Evolutionary conservation across 2,113 vertebrate genomes (phyloP), one percentile per base, ranked within the genome.

Genomic region (Calypte anna): DNA sequence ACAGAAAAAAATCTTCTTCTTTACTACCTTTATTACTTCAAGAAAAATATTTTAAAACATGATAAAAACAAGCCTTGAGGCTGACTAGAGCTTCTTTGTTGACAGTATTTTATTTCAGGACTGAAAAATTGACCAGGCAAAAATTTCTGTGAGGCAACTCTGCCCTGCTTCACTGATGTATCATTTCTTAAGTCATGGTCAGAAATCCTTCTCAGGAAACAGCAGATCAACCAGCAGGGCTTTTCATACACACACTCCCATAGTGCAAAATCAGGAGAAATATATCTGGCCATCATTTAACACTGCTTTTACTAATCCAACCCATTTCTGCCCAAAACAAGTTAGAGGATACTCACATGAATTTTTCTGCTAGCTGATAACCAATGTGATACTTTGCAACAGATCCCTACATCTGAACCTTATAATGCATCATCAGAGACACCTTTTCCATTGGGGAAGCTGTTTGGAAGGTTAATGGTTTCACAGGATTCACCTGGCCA

Each of bases 11-110:
- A 23, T 88, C 36, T 63, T 77, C 33, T 74, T 86, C 66, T 83
- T 58, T 53, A 16, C 8, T 59, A 46, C 12, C 3, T 82, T 88
- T 91, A 40, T 77, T 67, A 77, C 69, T 54, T 14, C 48, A 67
- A 70, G 40, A 64, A 64, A 88, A 75, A 51, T 54, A 58, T 51
- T 12, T 40, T 17, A 55, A 63, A 55, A 4, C 70, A 51, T 46
- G 51, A 3, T 11, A 59, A 91, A 80, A 48, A 18, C 31, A 62
- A 80, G 79, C 12, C 76, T 83, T 78, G 64, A 86, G 76, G 82
- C 76, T 94, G 88, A 94, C 46, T 61, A 85, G 95, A 90, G n/a
- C 61, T 78, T 86, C 57, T 53, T 86, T 76, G 64, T 13, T 68
- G 59, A 83, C 48, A 31, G 61, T 38, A 77, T 77, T 93, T 90